Conservation (phyloP, 2,888 invertebrate genomes). For the Lithophane ornitopus region DNA sequence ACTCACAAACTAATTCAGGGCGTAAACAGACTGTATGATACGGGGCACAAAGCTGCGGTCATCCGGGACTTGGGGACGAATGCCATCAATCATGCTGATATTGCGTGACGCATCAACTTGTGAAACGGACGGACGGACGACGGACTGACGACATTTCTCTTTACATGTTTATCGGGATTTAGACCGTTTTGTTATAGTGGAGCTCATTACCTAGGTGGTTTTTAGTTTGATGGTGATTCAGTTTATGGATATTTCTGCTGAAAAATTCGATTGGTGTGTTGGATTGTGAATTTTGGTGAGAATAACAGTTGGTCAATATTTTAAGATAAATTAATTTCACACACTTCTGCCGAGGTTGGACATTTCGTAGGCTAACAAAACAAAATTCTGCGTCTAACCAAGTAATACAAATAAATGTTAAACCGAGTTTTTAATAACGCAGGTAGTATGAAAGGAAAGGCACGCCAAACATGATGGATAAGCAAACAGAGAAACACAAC, state of each 20-base stretch:
- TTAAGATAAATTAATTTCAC: not conserved
- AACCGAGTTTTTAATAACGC: not conserved
- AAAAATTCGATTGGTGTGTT: not conserved
- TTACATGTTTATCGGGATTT: conserved; percentile 72
- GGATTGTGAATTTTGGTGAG: not conserved
- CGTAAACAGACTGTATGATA: conserved; percentile 66
- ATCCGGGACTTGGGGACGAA: conserved; percentile 70
- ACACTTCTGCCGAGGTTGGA: not conserved
- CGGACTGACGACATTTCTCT: conserved; percentile 74
- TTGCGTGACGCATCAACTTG: conserved; percentile 86
- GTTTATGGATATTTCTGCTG: not conserved
- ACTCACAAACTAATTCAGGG: conserved; percentile 64
- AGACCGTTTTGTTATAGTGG: conserved; percentile 51
- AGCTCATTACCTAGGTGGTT: conserved; percentile 43
- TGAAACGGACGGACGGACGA: conserved; percentile 54
- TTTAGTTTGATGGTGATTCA: conserved; percentile 21
- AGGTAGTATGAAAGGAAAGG: not conserved
- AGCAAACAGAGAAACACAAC: not conserved
- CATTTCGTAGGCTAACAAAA: not conserved
- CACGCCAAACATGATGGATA: not conserved
- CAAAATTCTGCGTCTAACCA: not conserved
- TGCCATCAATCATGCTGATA: conserved; percentile 86
- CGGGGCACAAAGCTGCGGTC: conserved; percentile 69
- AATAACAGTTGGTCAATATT: not conserved
- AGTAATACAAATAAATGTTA: not conserved